These are phyloP conservation scores for Bembecia ichneumoniformis DNA, from an alignment of 2,888 invertebrate genomes.

Conservation along the genomic window DNA sequence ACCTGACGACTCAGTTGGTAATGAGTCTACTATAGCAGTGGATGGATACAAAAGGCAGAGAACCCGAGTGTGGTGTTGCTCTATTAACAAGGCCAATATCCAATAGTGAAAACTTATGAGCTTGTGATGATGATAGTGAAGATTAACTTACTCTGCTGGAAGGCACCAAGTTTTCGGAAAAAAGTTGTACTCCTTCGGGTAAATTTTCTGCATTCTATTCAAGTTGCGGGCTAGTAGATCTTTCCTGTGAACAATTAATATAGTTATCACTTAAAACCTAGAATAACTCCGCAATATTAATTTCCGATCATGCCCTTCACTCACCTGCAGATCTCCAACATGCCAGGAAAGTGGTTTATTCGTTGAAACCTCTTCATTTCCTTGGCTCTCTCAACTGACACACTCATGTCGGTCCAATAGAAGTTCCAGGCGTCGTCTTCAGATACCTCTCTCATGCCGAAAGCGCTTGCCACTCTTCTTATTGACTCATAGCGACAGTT, in stretches of 20 bases:
- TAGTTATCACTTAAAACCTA: too few relatives aligned
- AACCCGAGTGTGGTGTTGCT: too few relatives aligned
- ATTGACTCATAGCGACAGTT: constrained; percentile 84
- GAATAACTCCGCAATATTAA: too few relatives aligned
- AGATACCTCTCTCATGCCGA: constrained; percentile 82
- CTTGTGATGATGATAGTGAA: too few relatives aligned
- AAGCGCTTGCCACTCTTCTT: constrained; percentile 77
- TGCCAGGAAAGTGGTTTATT: constrained; percentile 94
- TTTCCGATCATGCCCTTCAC: neutral
- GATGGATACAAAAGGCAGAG: too few relatives aligned
- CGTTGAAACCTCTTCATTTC: constrained; percentile 94
- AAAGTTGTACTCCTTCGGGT: constrained; percentile 91
- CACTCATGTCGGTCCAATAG: constrained; percentile 91
- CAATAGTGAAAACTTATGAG: too few relatives aligned
- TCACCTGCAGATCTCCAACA: constrained; percentile 84
- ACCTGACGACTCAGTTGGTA: too few relatives aligned
- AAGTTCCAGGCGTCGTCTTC: constrained; percentile 91
- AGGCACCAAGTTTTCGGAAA: constrained; percentile 96
- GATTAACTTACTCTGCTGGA: constrained; percentile 84
- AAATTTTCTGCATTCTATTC: constrained; percentile 89
- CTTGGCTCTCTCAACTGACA: constrained; percentile 88
- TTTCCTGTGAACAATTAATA: constrained; percentile 70
- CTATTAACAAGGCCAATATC: too few relatives aligned
- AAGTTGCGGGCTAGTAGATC: constrained; percentile 90
- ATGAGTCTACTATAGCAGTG: too few relatives aligned